These are phyloP conservation scores for Recurvirostra avosetta DNA, from an alignment of 2,113 vertebrate species.

Conservation along the genomic window DNA sequence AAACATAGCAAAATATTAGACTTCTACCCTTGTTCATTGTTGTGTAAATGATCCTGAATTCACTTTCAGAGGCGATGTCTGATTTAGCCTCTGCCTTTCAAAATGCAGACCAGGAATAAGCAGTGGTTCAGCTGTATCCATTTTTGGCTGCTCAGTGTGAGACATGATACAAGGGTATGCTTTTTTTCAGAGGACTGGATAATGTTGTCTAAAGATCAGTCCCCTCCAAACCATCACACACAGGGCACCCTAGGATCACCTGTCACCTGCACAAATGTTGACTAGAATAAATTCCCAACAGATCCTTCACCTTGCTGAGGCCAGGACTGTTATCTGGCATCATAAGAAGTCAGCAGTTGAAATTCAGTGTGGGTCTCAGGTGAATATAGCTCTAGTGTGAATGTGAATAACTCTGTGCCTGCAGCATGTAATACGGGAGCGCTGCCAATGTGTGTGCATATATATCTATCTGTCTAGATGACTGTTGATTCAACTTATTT, in stretches of 20 bases:
- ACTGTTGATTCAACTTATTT: not conserved
- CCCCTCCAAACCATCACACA: not conserved
- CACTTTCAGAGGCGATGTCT: not conserved
- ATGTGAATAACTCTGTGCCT: not conserved
- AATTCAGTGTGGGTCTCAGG: not conserved
- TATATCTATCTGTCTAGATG: not conserved
- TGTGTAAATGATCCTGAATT: not conserved
- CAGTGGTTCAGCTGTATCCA: not conserved
- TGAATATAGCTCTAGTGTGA: not conserved
- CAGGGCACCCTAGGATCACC: not conserved
- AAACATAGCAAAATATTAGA: not conserved
- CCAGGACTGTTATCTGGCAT: not conserved
- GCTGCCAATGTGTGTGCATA: not conserved
- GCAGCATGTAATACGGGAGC: not conserved
- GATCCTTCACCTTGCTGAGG: not conserved
- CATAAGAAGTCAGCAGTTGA: not conserved
- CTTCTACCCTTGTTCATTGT: not conserved
- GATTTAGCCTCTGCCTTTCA: not conserved
- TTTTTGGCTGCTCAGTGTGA: not conserved
- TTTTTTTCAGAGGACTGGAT: not conserved
- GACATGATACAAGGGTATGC: not conserved
- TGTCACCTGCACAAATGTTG: not conserved
- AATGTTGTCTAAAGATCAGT: not conserved
- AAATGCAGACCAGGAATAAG: not conserved
- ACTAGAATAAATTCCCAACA: not conserved